Evolutionary conservation across 2,113 vertebrate genomes (phyloP), one percentile per base, ranked within the genome.

Genomic region (Chunga burmeisteri): DNA sequence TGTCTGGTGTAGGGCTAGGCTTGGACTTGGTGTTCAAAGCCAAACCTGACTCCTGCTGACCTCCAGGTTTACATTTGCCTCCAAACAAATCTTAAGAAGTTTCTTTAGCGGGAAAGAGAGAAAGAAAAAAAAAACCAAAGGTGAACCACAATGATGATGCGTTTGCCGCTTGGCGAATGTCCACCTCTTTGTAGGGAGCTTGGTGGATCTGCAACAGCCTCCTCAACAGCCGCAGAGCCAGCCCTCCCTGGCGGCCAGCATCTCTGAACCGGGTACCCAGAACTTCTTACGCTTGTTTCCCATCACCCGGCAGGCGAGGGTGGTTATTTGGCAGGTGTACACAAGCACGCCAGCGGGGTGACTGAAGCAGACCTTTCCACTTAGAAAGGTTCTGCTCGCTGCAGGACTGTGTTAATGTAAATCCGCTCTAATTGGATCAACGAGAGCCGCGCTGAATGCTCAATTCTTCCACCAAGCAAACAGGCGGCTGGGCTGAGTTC

Each of bases 351-450:
- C n/a, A 46, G 44, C 22, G 34, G 70, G 78, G 53, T 81, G 90
- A 70, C 53, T 16, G 49, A 59, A 93, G 66, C 73, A 91, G 86
- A 93, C 53, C 75, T 86, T 93, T 91, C 81, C 49, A 52, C 52
- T 94, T 63, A 72, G 42, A 79, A 84, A 87, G 66, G 77, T 91
- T 73, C 38, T 89, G 62, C 58, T 93, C 78, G 30, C 81, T 42
- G 49, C 61, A 85, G 77, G 70, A 23, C 44, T 50, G 59, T 7
- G 8, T 70, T 91, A 38, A 52, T 55, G 63, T 82, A 93, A 91
- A 91, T 70, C 91, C 89, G 58, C 85, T 91, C 36, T 89, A 91
- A 62, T 5, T 90, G 62, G 49, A 87, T 87, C 88, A 93, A 53
- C 61, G 58, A 90, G 81, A 82, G 23, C 81, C 1, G 0, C 44